Evolutionary conservation across 2,113 vertebrate genomes (phyloP).

Genomic region (Bubalus kerabau): DNA sequence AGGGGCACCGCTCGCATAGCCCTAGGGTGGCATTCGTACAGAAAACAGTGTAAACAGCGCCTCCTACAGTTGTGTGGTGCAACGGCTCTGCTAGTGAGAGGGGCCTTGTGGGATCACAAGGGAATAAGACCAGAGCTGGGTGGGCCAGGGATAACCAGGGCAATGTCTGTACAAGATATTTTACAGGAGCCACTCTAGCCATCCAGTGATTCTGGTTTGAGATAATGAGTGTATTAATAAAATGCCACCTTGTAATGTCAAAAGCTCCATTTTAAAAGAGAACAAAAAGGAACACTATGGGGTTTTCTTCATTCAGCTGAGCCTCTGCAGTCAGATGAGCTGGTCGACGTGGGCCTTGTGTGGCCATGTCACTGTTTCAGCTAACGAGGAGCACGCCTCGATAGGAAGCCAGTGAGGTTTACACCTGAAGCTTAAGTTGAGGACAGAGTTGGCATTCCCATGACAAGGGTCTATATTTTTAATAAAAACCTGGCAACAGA

Average conservation of each 20-base stretch:
- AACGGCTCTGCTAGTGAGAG: neutral
- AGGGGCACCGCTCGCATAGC: accelerated
- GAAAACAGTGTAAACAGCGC: neutral
- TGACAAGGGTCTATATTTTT: neutral
- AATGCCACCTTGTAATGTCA: conserved; percentile 47
- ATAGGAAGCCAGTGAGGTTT: neutral
- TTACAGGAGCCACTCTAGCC: neutral
- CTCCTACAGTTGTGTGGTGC: neutral
- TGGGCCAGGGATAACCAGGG: neutral
- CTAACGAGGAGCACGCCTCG: neutral
- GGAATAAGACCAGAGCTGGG: neutral
- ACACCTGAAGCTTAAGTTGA: neutral
- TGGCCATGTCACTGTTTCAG: neutral
- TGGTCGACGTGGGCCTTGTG: neutral
- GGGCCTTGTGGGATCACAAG: neutral
- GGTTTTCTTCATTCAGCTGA: neutral
- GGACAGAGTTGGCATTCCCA: conserved; percentile 5
- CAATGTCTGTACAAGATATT: neutral
- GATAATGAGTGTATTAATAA: conserved; percentile 12
- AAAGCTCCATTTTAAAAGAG: conserved; percentile 35
- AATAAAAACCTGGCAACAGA: conserved; percentile 3
- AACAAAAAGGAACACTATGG: neutral
- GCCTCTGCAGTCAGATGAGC: neutral
- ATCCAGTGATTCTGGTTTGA: conserved; percentile 24
- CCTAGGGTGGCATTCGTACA: too few relatives aligned